These are phyloP conservation scores for Solenopsis invicta DNA, from an alignment of 1,140 invertebrate genomes.

Conservation along the genomic window DNA sequence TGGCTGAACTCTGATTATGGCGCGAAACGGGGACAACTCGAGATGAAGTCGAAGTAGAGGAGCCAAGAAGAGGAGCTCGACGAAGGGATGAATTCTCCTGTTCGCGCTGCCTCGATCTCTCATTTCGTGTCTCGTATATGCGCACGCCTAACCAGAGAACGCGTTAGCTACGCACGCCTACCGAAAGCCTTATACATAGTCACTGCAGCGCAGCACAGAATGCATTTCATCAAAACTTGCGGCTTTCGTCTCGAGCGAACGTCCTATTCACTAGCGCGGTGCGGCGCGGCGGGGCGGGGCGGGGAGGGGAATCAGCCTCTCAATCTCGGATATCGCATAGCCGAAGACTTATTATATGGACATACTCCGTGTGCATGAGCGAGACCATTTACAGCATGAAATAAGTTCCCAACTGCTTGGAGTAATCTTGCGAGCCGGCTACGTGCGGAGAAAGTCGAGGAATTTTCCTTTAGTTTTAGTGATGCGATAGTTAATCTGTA, in stretches of 20 bases:
- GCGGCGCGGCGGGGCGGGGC: no score
- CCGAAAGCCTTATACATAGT: slow-evolving; percentile 47
- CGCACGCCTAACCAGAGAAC: slow-evolving; percentile 10
- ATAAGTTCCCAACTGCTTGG: slow-evolving; percentile 25
- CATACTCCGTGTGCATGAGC: slow-evolving; percentile 24
- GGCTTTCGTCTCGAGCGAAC: slow-evolving; percentile 54
- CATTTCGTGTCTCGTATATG: not conserved
- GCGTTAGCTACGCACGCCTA: slow-evolving; percentile 35
- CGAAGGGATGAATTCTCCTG: slow-evolving; percentile 49
- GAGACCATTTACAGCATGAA: slow-evolving; percentile 37
- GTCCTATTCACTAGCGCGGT: slow-evolving; percentile 33
- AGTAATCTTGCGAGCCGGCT: slow-evolving; percentile 29
- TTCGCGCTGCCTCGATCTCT: slow-evolving; percentile 32
- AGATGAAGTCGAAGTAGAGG: slow-evolving; percentile 42
- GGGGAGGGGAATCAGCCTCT: slow-evolving; percentile 40
- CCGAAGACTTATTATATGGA: slow-evolving; percentile 25
- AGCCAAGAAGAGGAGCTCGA: slow-evolving; percentile 23
- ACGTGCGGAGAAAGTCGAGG: slow-evolving; percentile 24
- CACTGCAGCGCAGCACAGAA: slow-evolving; percentile 35
- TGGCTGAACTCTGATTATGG: slow-evolving; percentile 61
- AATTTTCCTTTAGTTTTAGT: not conserved
- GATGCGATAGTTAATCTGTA: slow-evolving; percentile 1
- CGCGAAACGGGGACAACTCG: slow-evolving; percentile 55
- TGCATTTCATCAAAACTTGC: slow-evolving; percentile 80
- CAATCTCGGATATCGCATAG: slow-evolving; percentile 53